Evolutionary conservation across 1,140 invertebrate species (phyloP).

Genomic region (Pristionchus pacificus): DNA sequence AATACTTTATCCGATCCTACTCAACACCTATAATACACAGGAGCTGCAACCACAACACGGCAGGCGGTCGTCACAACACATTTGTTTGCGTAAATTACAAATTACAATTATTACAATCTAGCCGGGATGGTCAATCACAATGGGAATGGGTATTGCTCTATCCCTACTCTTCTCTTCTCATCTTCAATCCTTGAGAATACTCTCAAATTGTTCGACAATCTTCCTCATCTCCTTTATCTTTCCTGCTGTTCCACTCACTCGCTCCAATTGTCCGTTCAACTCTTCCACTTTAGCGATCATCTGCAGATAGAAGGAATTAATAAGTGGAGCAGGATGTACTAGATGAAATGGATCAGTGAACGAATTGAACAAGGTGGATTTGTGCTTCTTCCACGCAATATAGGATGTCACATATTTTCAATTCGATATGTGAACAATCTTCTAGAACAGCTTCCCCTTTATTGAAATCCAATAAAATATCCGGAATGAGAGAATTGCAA

Average conservation of each 20-base stretch:
- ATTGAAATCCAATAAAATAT: no score
- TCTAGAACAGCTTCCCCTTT: no score
- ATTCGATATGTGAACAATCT: background rate
- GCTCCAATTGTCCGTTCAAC: conserved; percentile 21
- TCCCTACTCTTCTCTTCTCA: no score
- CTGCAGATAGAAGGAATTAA: conserved; percentile 20
- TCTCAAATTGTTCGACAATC: background rate
- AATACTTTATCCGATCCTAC: no score
- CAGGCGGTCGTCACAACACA: no score
- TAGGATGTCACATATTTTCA: background rate
- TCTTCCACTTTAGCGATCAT: conserved; percentile 38
- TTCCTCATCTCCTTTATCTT: conserved; percentile 24
- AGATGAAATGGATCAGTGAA: background rate
- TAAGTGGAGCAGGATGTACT: background rate
- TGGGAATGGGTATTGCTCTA: no score
- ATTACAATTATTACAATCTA: no score
- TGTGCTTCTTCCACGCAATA: background rate
- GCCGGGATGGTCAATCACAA: no score
- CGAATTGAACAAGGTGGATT: background rate
- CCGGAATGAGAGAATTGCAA: background rate
- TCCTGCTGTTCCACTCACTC: conserved; percentile 17
- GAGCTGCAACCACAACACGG: no score
- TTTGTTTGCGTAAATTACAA: no score
- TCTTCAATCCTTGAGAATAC: conserved; percentile 23
- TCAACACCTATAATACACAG: no score